Evolutionary conservation across 2,113 vertebrate genomes (phyloP).

Genomic region (Cathartes aura): DNA sequence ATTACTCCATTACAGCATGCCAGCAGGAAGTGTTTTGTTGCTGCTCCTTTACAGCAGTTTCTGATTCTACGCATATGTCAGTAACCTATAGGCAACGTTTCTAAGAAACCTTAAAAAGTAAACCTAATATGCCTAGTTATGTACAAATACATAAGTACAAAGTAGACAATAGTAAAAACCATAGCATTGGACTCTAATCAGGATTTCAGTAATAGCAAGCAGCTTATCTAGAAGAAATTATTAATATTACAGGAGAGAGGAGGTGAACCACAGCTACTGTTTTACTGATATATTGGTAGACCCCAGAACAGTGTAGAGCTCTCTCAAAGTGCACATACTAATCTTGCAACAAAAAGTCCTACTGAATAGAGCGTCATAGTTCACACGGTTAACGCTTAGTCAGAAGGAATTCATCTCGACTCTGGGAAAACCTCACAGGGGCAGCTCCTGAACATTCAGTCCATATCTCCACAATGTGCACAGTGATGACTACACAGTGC

Average conservation of each 20-base stretch:
- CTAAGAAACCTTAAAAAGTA: neutral
- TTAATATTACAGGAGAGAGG: neutral
- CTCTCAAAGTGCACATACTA: neutral
- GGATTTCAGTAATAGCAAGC: neutral
- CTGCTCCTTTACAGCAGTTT: neutral
- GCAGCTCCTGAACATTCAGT: neutral
- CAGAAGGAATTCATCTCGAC: neutral
- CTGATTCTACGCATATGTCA: neutral
- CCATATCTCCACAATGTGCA: rapidly evolving
- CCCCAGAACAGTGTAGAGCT: neutral
- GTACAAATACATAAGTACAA: neutral
- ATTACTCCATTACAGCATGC: neutral
- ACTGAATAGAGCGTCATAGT: neutral
- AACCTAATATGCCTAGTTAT: neutral
- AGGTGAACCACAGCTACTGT: neutral
- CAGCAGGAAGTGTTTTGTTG: neutral
- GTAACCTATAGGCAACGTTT: neutral
- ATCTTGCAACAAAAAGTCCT: neutral
- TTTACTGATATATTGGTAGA: neutral
- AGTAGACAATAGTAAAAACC: neutral
- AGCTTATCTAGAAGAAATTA: neutral
- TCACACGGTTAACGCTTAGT: neutral
- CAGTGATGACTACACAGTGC: neutral
- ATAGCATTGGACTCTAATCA: neutral
- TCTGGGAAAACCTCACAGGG: neutral